Conservation (phyloP, 2,113 vertebrate genomes). For the Psophia crepitans region DNA sequence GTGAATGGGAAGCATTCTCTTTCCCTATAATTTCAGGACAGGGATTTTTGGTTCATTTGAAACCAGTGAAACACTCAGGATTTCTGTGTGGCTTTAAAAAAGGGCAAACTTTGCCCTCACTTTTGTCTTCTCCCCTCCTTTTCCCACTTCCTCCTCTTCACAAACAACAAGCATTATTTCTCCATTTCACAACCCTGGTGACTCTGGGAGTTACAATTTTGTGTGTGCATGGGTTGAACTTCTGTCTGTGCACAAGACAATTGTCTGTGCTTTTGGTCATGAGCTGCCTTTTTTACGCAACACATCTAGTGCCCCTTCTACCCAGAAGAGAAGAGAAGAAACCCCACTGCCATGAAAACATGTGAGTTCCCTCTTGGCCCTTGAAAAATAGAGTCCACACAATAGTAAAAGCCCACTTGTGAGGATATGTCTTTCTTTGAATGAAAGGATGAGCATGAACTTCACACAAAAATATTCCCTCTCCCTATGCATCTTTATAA, state of each 20-base stretch:
- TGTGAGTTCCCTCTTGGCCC: not conserved
- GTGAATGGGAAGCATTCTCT: not conserved
- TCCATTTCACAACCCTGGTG: not conserved
- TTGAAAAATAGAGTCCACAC: not conserved
- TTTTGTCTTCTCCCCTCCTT: not conserved
- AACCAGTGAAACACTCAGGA: not conserved
- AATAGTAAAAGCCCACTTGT: not conserved
- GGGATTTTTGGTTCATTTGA: not conserved
- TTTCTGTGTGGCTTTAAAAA: not conserved
- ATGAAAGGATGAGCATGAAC: not conserved
- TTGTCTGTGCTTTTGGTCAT: not conserved
- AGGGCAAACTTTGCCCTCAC: not conserved
- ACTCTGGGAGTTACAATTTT: not conserved
- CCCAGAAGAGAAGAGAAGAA: not conserved
- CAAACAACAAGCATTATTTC: not conserved
- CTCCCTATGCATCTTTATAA: not conserved
- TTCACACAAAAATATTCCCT: not conserved
- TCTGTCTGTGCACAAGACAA: not conserved
- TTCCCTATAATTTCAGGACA: not conserved
- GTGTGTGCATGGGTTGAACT: accelerated
- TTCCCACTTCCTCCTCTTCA: not conserved
- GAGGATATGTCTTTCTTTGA: not conserved
- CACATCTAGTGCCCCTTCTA: not conserved
- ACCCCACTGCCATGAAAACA: not conserved
- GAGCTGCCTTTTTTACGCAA: not conserved